Conservation (phyloP, 1,140 invertebrate genomes). For the Camponotus vicinus region DNA sequence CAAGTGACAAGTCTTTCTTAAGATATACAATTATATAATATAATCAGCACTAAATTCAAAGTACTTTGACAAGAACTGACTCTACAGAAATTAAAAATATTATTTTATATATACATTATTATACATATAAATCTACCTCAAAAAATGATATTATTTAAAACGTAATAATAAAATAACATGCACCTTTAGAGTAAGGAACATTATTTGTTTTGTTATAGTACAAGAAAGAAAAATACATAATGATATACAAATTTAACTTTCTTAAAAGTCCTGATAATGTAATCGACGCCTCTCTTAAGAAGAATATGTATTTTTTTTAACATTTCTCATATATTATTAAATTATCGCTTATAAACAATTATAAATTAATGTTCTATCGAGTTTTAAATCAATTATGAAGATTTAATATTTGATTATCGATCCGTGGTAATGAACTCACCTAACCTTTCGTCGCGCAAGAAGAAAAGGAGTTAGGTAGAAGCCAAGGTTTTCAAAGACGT, state of each 20-base stretch:
- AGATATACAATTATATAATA: not conserved
- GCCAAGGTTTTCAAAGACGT: conserved; percentile 44
- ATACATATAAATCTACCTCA: too few species aligned
- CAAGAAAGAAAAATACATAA: too few species aligned
- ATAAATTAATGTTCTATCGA: not conserved
- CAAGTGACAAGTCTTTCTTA: not conserved
- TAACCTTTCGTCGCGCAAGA: conserved; percentile 34
- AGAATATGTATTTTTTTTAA: not conserved
- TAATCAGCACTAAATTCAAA: not conserved
- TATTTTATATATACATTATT: too few species aligned
- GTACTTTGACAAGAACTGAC: too few species aligned
- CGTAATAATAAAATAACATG: too few species aligned
- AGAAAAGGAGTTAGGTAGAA: conserved; percentile 45
- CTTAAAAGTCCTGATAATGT: too few species aligned
- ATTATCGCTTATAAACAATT: not conserved
- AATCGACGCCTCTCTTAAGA: not conserved
- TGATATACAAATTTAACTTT: too few species aligned
- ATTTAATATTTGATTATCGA: conserved; percentile 28
- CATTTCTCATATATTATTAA: not conserved
- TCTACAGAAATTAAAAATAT: too few species aligned
- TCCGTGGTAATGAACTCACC: conserved; percentile 11
- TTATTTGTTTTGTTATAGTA: too few species aligned
- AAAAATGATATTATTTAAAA: too few species aligned
- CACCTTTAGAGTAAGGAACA: too few species aligned
- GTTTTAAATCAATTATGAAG: not conserved